Base-by-base conservation (phyloP, 2,113 vertebrate species). In the Mionectes macconnelli region DNA sequence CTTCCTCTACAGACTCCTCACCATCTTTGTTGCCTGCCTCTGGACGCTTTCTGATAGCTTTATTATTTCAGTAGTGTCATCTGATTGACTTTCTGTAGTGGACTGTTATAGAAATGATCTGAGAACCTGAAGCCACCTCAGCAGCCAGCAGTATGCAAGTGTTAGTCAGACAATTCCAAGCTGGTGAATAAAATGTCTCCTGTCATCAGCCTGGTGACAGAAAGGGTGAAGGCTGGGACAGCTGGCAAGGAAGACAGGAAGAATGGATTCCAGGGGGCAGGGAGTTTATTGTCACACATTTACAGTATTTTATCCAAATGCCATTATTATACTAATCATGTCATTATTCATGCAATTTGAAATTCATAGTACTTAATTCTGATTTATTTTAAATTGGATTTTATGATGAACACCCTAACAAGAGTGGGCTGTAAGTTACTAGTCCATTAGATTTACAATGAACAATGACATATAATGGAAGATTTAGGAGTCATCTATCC, bases 331-430 rank as follows among this genome's bases (percentile, higher is more conserved):
- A 75, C 24, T 52, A 70, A 89, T 60, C 3, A 4, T 69, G 50
- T 40, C 37, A 87, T 88, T 95, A 90, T 86, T 87, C 2, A 14
- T 3, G 4, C 10, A 79, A 83, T 82, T 90, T 92, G 55, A 66
- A 62, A 90, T 76, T 55, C 27, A 68, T 25, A 70, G 40, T 53
- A 50, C 17, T 87, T 68, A 57, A 74, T 42, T 47, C 22, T 81
- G n/a, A 82, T 83, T 91, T 78, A 85, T 83, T 94, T 94, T 68
- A 88, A 74, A 93, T 80, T 30, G 5, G 9, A 81, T 67, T 86
- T 90, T 8, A 33, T 42, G 25, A 39, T 66, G 37, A 82, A 33
- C 18, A 53, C 39, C 14, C 8, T 87, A 73, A 66, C 16, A 55
- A 69, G 87, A 69, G 4, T 24, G 22, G 28, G 18, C 25, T 91